Conservation (phyloP, 2,113 vertebrate genomes). For the Burhinus bistriatus region DNA sequence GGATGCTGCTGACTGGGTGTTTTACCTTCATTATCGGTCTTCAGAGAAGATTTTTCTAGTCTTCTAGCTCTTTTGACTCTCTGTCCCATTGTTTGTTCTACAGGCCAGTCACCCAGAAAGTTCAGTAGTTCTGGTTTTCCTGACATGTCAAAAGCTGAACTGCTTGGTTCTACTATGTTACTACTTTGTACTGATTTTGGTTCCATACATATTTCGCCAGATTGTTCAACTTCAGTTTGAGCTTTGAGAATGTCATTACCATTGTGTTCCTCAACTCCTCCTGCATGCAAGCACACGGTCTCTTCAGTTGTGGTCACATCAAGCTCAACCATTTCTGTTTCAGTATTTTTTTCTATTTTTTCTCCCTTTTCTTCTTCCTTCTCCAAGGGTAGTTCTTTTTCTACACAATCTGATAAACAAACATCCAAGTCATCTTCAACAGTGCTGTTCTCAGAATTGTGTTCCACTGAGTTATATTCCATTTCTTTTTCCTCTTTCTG, state of each 20-base stretch:
- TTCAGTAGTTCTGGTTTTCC: constrained; percentile 62
- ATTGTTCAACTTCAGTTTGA: constrained; percentile 14
- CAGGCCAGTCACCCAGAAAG: constrained; percentile 92
- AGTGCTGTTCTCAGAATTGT: not conserved
- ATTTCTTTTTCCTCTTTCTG: constrained; percentile 32
- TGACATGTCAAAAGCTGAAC: constrained; percentile 8
- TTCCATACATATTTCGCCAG: not conserved
- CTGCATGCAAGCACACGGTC: not conserved
- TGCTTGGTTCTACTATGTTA: constrained; percentile 23
- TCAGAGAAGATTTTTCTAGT: constrained; percentile 63
- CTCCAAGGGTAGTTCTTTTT: not conserved
- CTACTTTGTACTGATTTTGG: not conserved
- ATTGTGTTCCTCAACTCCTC: not conserved
- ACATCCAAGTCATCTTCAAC: not conserved
- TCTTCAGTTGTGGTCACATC: not conserved
- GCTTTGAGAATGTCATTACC: not conserved
- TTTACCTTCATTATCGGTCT: constrained; percentile 27
- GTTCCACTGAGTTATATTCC: not conserved
- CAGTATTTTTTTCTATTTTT: not conserved
- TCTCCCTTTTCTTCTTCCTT: constrained; percentile 25
- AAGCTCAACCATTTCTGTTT: not conserved
- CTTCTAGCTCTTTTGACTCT: constrained; percentile 74
- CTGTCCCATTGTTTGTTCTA: constrained; percentile 81
- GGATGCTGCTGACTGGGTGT: not conserved
- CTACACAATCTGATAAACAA: constrained; percentile 9